Evolutionary conservation across 2,888 invertebrate genomes (phyloP).

Genomic region (Lampropteryx suffumata): DNA sequence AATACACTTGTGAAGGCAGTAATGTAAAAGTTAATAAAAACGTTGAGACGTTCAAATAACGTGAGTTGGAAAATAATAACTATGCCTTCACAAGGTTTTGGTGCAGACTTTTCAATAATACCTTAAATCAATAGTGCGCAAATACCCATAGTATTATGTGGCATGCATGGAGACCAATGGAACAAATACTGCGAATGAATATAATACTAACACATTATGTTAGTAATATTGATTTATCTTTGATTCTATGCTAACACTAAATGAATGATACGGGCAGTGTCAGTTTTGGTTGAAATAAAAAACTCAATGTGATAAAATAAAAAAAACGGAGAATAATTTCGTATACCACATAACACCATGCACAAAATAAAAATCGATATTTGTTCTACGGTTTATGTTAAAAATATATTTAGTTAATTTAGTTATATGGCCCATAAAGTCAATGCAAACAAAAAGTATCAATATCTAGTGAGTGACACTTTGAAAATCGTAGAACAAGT

Average conservation of each 20-base stretch:
- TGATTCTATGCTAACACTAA: conserved; percentile 36
- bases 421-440: too few species aligned
- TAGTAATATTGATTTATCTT: too few species aligned
- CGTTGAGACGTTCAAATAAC: conserved; percentile 7
- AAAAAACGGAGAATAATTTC: conserved; percentile 41
- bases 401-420: neutral
- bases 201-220: too few species aligned
- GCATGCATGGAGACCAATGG: conserved; percentile 62
- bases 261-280: conserved; percentile 37
- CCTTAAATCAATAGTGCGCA: conserved; percentile 65
- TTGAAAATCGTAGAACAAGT: conserved; percentile 44
- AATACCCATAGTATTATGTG: conserved; percentile 79
- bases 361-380: conserved; percentile 44
- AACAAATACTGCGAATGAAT: conserved; percentile 40
- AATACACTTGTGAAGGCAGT: conserved; percentile 66
- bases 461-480: too few species aligned
- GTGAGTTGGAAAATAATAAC: conserved; percentile 1
- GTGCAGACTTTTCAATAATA: conserved; percentile 72
- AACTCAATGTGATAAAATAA: conserved; percentile 30
- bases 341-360: conserved; percentile 81
- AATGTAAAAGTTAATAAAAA: neutral
- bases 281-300: conserved; percentile 35
- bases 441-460: too few species aligned
- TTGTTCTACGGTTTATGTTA: conserved; percentile 44
- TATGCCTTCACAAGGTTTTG: conserved; percentile 71